A percentile compares a stretch with the other conserved stretches of the same genome.
phyloP scores from a whole-genome alignment of 2,888 invertebrate species.

The Xiphydria camelus region DNA sequence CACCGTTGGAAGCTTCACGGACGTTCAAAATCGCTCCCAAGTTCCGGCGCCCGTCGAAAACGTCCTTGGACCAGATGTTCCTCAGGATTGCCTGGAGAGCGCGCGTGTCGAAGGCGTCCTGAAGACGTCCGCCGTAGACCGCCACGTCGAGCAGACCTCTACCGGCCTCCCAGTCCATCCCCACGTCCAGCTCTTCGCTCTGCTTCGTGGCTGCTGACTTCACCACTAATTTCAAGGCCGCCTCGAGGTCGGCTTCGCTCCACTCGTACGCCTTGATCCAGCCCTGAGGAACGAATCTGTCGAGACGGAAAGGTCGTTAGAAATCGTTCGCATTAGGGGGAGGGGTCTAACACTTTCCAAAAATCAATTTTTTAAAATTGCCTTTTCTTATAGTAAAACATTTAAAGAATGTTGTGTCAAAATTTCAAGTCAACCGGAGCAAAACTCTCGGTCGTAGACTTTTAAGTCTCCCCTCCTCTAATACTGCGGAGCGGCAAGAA shows the following conservation, averaged over 20 bases:
- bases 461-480: no score
- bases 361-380: no score
- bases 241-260: slow-evolving; percentile 77
- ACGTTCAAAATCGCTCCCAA: slow-evolving; percentile 53
- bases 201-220: slow-evolving; percentile 49
- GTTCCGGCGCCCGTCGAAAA: slow-evolving; percentile 65
- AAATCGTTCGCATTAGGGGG: no score
- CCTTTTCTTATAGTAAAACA: no score
- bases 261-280: slow-evolving; percentile 92
- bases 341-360: no score
- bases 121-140: slow-evolving; percentile 85
- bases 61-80: slow-evolving; percentile 54
- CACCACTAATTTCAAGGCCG: slow-evolving; percentile 69
- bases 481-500: no score
- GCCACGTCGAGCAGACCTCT: slow-evolving; percentile 78
- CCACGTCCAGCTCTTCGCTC: slow-evolving; percentile 41
- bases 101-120: slow-evolving; percentile 73
- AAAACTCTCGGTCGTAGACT: not conserved
- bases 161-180: slow-evolving; percentile 72
- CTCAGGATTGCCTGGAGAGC: slow-evolving; percentile 71
- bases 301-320: no score
- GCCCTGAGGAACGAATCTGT: slow-evolving; percentile 61
- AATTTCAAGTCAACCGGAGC: not conserved
- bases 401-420: no score
- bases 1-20: slow-evolving; percentile 59